Conservation (phyloP, 2,888 invertebrate species). For the Platypus cylindrus region DNA sequence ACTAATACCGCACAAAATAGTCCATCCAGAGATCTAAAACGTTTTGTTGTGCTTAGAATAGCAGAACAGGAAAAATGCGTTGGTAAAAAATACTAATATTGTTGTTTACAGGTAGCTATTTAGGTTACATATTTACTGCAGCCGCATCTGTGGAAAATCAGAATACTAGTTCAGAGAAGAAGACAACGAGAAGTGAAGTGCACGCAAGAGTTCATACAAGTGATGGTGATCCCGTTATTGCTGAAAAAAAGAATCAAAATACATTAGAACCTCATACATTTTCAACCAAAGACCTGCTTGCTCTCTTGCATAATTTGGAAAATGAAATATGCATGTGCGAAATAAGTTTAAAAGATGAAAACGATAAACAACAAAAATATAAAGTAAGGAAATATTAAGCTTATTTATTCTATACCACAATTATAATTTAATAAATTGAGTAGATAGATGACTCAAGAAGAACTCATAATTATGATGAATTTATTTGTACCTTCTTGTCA, state of each 20-base stretch:
- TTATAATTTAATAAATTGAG: constrained; percentile 14
- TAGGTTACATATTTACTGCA: no score
- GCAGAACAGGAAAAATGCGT: constrained; percentile 41
- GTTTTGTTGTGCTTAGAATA: constrained; percentile 49
- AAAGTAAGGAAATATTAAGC: constrained; percentile 65
- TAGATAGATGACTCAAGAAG: constrained; percentile 88
- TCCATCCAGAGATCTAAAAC: constrained; percentile 41
- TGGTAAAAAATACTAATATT: constrained; percentile 25
- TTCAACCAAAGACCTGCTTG: constrained; percentile 74
- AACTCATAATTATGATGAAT: constrained; percentile 95
- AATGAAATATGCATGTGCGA: constrained; percentile 79
- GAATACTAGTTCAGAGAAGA: constrained; percentile 17
- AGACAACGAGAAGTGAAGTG: constrained; percentile 27
- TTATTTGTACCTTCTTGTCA: constrained; percentile 90
- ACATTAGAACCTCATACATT: constrained; percentile 55
- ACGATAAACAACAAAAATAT: constrained; percentile 89
- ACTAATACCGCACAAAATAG: constrained; percentile 25
- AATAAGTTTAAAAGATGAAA: constrained; percentile 81
- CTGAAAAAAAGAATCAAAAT: constrained; percentile 43
- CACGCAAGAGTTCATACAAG: constrained; percentile 35
- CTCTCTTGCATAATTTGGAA: constrained; percentile 73
- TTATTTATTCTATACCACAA: background rate
- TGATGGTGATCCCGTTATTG: constrained; percentile 39
- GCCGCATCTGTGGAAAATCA: constrained; percentile 8
- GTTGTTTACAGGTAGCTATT: no score